Evolutionary conservation across 2,888 invertebrate species (phyloP).

Genomic region (Orchesella flavescens): DNA sequence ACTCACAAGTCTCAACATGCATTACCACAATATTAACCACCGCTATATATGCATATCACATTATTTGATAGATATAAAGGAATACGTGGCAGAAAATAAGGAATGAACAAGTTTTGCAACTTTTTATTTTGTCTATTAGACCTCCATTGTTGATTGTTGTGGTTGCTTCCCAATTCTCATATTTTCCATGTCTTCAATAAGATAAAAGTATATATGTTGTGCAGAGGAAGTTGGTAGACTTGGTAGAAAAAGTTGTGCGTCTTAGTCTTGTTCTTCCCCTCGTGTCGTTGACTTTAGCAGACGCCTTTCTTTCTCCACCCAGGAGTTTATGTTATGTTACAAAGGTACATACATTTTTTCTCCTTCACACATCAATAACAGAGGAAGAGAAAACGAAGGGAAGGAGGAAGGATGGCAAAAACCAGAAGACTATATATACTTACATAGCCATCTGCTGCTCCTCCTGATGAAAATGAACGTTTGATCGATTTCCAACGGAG

Average conservation of each 20-base stretch:
- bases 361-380: not conserved
- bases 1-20: not conserved
- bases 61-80: not conserved
- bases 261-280: not conserved
- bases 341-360: too few relatives aligned
- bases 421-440: too few relatives aligned
- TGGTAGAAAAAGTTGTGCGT: too few relatives aligned
- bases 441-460: not conserved
- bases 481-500: slow-evolving; percentile 16
- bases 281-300: not conserved
- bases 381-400: not conserved
- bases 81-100: too few relatives aligned
- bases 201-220: too few relatives aligned
- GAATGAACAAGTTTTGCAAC: too few relatives aligned
- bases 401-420: not conserved
- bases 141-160: too few relatives aligned
- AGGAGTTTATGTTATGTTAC: not conserved
- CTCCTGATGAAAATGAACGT: slow-evolving; percentile 11
- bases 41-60: not conserved
- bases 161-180: not conserved
- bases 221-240: too few relatives aligned
- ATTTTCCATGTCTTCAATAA: not conserved
- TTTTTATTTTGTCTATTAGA: too few relatives aligned
- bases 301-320: not conserved
- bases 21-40: too few relatives aligned